Base-by-base conservation (phyloP, 2,888 invertebrate genomes). In the Acanthosepion esculentum region DNA sequence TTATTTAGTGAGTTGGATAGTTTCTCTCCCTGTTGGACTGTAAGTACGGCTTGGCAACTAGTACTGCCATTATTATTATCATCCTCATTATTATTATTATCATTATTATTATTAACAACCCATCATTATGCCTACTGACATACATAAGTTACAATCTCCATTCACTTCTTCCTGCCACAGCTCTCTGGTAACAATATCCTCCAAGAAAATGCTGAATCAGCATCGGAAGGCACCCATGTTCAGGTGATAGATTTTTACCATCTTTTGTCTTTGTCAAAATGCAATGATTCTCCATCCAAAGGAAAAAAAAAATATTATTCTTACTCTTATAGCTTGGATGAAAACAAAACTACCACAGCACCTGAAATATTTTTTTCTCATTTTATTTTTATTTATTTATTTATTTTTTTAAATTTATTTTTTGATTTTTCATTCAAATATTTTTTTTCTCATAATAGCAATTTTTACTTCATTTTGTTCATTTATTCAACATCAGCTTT, bases 161-260 rank as follows among this genome's bases (percentile, higher is more conserved):
- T 78, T 78, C 78, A 78, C 78, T n/a, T 78, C 78, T 78, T 78
- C 78, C 78, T 78, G 78, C 78, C 78, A 78, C 78, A 78, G 78
- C 78, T 78, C 64, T 64, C 78, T 78, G 78, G 33, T 78, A 78
- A 78, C n/a, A 78, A 33, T 78, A 78, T 78, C 18, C 78, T 78
- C 15, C 78, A 78, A 33, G n/a, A 78, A 78, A 78, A 78, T 78
- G 78, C 78, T n/a, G 78, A 78, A 12, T 33, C 78, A 33, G 78
- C n/a, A 78, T 78, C 78, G 3, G 78, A 78, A 78, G 78, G 78
- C 78, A 78, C 18, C 78, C 78, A 78, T 78, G 12, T 78, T 78
- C 78, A 78, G 78, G 78, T 78, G 78, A 78, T 59, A 59, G 20
- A 59, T 78, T 78, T 78, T 78, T 78, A n/a, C n/a, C 78, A 78